phyloP scores from a whole-genome alignment of 2,888 invertebrate genomes.

The Rhamphomyia laevipes region DNA sequence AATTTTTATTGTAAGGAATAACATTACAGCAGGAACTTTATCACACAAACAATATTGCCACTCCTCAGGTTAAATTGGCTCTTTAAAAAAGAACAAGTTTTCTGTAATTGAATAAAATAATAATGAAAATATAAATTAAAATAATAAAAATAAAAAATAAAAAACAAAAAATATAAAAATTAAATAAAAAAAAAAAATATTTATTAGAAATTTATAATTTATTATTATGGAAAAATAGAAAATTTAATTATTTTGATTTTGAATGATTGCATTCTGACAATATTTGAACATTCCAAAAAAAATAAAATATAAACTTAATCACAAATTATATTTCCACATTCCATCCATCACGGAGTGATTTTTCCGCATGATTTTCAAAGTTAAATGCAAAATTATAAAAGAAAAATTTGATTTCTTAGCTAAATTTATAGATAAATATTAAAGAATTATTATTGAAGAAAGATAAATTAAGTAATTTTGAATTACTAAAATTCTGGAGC shows the following conservation, averaged over 20 bases:
- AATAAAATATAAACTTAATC: too few species aligned
- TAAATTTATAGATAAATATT: too few species aligned
- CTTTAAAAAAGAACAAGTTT: conserved; percentile 16
- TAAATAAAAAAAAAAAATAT: neutral
- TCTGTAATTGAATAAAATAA: conserved; percentile 7
- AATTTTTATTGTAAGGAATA: neutral
- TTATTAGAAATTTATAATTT: neutral
- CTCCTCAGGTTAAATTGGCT: conserved; percentile 8
- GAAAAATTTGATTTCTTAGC: too few species aligned
- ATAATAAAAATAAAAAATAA: neutral
- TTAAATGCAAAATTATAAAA: too few species aligned
- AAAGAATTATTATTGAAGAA: too few species aligned
- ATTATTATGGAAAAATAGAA: neutral
- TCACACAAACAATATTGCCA: conserved; percentile 8
- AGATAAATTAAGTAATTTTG: too few species aligned
- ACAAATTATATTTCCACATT: too few species aligned
- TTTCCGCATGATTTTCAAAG: too few species aligned
- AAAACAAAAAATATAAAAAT: neutral
- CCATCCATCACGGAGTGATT: too few species aligned
- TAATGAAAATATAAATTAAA: neutral
- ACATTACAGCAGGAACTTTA: conserved; percentile 7
- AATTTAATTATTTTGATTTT: neutral
- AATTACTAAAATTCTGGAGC: too few species aligned
- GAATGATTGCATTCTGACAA: too few species aligned
- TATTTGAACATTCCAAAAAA: too few species aligned